Conservation (phyloP, 2,797 vertebrate species). For the Ceryle rudis region DNA sequence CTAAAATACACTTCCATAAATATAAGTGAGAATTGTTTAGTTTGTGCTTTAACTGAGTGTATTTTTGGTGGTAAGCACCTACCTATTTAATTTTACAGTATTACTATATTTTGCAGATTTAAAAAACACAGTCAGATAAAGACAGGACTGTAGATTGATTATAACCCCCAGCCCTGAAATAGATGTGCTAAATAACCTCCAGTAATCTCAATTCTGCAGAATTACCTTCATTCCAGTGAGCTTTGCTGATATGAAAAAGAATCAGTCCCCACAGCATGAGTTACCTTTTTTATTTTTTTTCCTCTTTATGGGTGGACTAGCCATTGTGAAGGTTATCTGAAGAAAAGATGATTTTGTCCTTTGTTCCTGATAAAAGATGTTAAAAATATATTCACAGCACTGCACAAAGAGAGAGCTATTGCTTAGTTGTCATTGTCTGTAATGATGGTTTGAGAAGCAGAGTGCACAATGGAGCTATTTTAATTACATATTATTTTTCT, state of each 20-base stretch:
- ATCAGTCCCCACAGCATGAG: not conserved
- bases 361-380: not conserved
- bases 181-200: not conserved
- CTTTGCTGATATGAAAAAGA: not conserved
- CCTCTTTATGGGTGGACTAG: not conserved
- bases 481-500: not conserved
- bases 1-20: not conserved
- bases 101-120: not conserved
- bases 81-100: not conserved
- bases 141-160: not conserved
- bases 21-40: not conserved
- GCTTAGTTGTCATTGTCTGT: not conserved
- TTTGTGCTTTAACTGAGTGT: not conserved
- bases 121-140: not conserved
- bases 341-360: not conserved
- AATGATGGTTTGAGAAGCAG: not conserved
- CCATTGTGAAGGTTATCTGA: not conserved
- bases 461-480: not conserved
- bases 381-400: not conserved
- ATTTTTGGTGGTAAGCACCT: not conserved
- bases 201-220: not conserved
- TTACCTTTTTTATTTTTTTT: not conserved
- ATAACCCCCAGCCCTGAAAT: not conserved
- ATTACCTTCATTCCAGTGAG: not conserved
- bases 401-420: not conserved